Conservation (phyloP, 2,888 invertebrate species). For the Baccha elongata region DNA sequence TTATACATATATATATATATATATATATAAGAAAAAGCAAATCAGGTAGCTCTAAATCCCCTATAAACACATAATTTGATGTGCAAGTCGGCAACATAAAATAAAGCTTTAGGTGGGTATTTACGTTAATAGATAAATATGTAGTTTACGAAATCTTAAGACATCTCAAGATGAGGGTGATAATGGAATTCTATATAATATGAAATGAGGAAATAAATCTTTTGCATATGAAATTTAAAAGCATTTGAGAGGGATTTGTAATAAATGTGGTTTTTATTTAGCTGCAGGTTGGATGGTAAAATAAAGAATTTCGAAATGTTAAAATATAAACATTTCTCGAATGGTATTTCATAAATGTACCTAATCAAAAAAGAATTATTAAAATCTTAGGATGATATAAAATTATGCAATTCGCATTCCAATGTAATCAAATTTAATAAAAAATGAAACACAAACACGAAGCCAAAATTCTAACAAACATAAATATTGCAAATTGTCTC, state of each 20-base stretch:
- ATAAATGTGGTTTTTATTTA: background rate
- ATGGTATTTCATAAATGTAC: no score
- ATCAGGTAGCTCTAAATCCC: constrained; percentile 25
- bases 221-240: constrained; percentile 5
- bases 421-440: constrained; percentile 16
- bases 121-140: constrained; percentile 12
- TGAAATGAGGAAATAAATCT: constrained; percentile 20
- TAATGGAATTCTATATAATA: constrained; percentile 29
- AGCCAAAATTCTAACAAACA: constrained; percentile 21
- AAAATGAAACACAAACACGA: constrained; percentile 11
- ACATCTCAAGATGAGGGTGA: constrained; percentile 21
- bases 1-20: background rate
- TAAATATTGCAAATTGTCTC: constrained; percentile 23
- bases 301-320: background rate
- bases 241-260: constrained; percentile 20
- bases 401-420: background rate
- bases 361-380: background rate
- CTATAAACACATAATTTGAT: constrained; percentile 30
- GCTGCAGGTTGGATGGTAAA: background rate
- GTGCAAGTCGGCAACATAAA: constrained; percentile 28
- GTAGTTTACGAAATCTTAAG: constrained; percentile 13
- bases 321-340: background rate
- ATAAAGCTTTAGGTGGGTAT: constrained; percentile 27
- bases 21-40: background rate
- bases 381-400: no score